A percentile compares a stretch with the other conserved stretches of the same genome.
These are phyloP conservation scores for Limnephilus rhombicus DNA, from an alignment of 2,888 invertebrate species.

Conservation along the genomic window DNA sequence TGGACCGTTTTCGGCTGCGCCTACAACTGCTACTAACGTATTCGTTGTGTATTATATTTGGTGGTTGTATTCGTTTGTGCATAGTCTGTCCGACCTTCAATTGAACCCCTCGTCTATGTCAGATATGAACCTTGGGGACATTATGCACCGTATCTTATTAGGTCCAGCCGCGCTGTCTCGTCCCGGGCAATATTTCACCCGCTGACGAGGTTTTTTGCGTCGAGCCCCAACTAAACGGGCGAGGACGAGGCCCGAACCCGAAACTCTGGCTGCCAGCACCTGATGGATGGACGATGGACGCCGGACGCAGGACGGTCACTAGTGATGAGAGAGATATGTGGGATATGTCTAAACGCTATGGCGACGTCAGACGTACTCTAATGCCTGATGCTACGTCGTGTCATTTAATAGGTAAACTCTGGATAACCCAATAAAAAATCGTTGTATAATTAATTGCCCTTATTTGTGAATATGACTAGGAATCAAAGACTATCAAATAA, in stretches of 20 bases:
- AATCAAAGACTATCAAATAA: too few relatives aligned
- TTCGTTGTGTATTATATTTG: not conserved
- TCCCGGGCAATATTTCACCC: constrained; percentile 53
- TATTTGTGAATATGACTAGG: too few relatives aligned
- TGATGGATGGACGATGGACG: constrained; percentile 47
- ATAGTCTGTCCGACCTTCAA: constrained; percentile 46
- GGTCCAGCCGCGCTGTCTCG: constrained; percentile 50
- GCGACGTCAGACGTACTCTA: not conserved
- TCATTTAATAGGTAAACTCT: not conserved
- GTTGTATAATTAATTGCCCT: too few relatives aligned
- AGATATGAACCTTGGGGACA: constrained; percentile 32
- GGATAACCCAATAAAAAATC: too few relatives aligned
- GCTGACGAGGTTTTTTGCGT: constrained; percentile 49
- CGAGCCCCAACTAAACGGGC: constrained; percentile 42
- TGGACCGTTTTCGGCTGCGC: not conserved
- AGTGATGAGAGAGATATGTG: constrained; percentile 47
- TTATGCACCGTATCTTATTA: constrained; percentile 51
- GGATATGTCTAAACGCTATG: constrained; percentile 1
- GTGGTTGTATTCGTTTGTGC: not conserved
- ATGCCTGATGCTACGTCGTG: not conserved
- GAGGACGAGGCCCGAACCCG: constrained; percentile 14
- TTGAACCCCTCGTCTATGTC: constrained; percentile 33
- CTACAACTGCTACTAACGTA: not conserved
- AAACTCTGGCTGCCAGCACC: constrained; percentile 36
- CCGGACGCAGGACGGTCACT: constrained; percentile 25